Evolutionary conservation across 2,888 invertebrate genomes (phyloP), one percentile per base, ranked within the genome.

Genomic region (Cloeon dipterum): DNA sequence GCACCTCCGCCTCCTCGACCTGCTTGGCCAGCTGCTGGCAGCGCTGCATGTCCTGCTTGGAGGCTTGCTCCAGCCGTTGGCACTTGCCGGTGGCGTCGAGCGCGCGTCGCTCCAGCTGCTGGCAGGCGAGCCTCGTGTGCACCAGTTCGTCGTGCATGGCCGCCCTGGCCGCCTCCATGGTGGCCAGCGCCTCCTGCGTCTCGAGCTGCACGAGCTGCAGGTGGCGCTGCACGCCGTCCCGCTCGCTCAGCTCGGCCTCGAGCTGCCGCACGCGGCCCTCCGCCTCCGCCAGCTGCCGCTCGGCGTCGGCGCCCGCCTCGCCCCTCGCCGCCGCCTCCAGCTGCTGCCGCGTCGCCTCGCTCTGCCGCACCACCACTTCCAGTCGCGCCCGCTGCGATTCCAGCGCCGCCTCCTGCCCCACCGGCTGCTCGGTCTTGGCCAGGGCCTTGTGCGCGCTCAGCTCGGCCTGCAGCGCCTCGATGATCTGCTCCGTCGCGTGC

Each of bases 251-350:
- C n/a, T n/a, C n/a, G n/a, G n/a, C n/a, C n/a, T n/a, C n/a, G n/a
- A n/a, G n/a, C n/a, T n/a, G n/a, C n/a, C n/a, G n/a, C n/a, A n/a
- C n/a, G n/a, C n/a, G n/a, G n/a, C n/a, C n/a, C n/a, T n/a, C n/a
- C n/a, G n/a, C n/a, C n/a, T n/a, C n/a, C n/a, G n/a, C n/a, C n/a
- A n/a, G n/a, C n/a, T n/a, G n/a, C n/a, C n/a, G n/a, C n/a, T n/a
- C n/a, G n/a, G n/a, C n/a, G n/a, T n/a, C n/a, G n/a, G n/a, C n/a
- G n/a, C 46, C 3, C 58, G 60, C 36, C 62, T 48, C 34, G 60
- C 52, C 26, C 62, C 58, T 32, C 60, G 54, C 26, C 63, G 35
- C 46, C 3, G 58, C 60, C 36, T 62, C 48, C 34, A 60, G 52
- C 26, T 62, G 58, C 32, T 60, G 54, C 26, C 63, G 35, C 19